Evolutionary conservation across 2,888 invertebrate species (phyloP).

Genomic region (Mesorhabditis sp.): DNA sequence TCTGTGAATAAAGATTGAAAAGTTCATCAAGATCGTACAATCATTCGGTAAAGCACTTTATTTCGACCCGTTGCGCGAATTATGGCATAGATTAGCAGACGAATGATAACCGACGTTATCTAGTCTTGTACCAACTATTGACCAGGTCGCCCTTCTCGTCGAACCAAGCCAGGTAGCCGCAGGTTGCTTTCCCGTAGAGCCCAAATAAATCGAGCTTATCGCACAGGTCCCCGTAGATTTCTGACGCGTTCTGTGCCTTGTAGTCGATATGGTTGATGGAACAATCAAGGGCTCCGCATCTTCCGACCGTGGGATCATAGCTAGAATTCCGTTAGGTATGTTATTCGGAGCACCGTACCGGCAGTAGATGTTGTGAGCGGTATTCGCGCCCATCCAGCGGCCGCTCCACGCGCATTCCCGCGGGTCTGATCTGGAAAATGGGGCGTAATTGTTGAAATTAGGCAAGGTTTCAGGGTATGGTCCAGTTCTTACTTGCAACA

Average conservation of each 20-base stretch:
- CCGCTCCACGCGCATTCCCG: constrained; percentile 51
- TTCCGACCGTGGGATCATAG: constrained; percentile 25
- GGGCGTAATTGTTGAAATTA: background rate
- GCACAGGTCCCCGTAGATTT: constrained; percentile 43
- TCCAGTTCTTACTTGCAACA: constrained; percentile 45
- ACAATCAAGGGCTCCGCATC: constrained; percentile 45
- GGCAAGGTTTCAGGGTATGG: background rate
- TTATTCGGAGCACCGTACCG: constrained; percentile 28
- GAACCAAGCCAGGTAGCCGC: constrained; percentile 54
- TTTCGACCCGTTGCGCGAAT: background rate
- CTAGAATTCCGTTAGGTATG: constrained; percentile 13
- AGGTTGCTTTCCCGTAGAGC: constrained; percentile 45
- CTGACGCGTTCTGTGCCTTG: constrained; percentile 39
- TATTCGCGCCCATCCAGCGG: constrained; percentile 54
- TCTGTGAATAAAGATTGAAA: too few relatives aligned
- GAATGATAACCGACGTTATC: constrained; percentile 19
- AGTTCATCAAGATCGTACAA: too few relatives aligned
- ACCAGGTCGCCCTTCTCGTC: constrained; percentile 40
- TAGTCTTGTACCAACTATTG: constrained; percentile 54
- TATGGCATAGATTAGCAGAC: background rate
- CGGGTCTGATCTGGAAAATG: constrained; percentile 43
- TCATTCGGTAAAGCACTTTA: too few relatives aligned
- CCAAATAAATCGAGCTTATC: constrained; percentile 47
- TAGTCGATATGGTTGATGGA: constrained; percentile 45
- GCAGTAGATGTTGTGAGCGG: constrained; percentile 52